phyloP scores from a whole-genome alignment of 2,888 invertebrate species.

The Meandrusa payeni region DNA sequence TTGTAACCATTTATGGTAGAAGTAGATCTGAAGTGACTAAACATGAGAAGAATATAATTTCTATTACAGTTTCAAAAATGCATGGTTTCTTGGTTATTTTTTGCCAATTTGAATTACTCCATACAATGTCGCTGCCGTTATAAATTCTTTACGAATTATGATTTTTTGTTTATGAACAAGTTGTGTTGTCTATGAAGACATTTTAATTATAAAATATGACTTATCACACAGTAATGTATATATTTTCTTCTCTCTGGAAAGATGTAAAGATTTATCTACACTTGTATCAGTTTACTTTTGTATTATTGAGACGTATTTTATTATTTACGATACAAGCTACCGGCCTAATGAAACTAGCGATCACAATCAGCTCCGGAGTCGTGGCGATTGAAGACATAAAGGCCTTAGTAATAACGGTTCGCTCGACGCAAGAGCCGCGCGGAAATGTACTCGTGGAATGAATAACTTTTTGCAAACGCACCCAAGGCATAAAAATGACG shows the following conservation, averaged over 20 bases:
- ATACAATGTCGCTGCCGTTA: no score
- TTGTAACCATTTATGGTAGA: slow-evolving; percentile 13
- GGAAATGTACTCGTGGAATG: slow-evolving; percentile 9
- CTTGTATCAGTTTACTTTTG: neutral
- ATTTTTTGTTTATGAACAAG: no score
- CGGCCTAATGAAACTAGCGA: slow-evolving; percentile 16
- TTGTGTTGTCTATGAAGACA: no score
- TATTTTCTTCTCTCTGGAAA: no score
- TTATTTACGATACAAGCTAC: slow-evolving; percentile 15
- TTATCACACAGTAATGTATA: no score
- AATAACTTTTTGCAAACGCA: slow-evolving; percentile 17
- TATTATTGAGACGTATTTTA: slow-evolving; percentile 15
- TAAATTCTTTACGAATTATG: no score
- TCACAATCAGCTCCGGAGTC: slow-evolving; percentile 9
- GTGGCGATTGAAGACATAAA: slow-evolving; percentile 20
- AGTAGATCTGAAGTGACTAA: slow-evolving; percentile 11
- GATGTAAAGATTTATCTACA: neutral
- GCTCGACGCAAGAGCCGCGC: slow-evolving; percentile 6
- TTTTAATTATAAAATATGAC: no score
- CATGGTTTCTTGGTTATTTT: no score
- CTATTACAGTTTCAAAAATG: no score
- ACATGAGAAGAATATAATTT: slow-evolving; percentile 22
- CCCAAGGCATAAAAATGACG: no score
- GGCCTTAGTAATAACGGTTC: slow-evolving; percentile 14
- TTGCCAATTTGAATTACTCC: no score